A percentile compares a stretch with the other conserved stretches of the same genome.
Evolutionary conservation across 1,140 invertebrate species (phyloP).

Genomic region (Nautilus pompilius): DNA sequence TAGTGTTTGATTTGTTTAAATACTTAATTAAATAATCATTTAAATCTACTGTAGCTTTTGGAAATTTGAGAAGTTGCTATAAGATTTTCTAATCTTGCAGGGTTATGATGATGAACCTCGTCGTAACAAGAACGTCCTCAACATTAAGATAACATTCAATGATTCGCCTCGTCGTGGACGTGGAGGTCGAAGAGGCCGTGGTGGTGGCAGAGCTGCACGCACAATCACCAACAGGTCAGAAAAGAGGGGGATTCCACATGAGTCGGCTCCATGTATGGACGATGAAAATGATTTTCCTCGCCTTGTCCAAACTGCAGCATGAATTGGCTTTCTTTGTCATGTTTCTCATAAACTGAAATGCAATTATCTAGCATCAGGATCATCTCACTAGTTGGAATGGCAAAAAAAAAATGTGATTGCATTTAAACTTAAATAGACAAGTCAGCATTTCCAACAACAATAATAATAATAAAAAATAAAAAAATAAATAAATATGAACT

Average conservation of each 20-base stretch:
- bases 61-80: no score
- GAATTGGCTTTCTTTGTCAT: constrained; percentile 1
- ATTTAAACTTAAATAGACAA: background rate
- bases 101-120: constrained; percentile 22
- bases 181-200: constrained; percentile 27
- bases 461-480: no score
- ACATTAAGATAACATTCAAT: constrained; percentile 48
- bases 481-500: background rate
- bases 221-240: constrained; percentile 21
- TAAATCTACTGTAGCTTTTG: no score
- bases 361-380: background rate
- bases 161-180: constrained; percentile 35
- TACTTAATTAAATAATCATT: no score
- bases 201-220: constrained; percentile 9
- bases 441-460: constrained; percentile 1
- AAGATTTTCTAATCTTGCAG: constrained; percentile 6
- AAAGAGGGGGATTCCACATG: constrained; percentile 40
- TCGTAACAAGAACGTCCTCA: constrained; percentile 24
- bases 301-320: constrained; percentile 37
- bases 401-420: background rate
- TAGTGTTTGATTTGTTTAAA: no score
- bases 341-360: background rate
- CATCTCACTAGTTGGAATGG: background rate
- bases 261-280: constrained; percentile 85
- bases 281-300: constrained; percentile 92